phyloP scores from a whole-genome alignment of 2,888 invertebrate species.

The Gari tellinella region DNA sequence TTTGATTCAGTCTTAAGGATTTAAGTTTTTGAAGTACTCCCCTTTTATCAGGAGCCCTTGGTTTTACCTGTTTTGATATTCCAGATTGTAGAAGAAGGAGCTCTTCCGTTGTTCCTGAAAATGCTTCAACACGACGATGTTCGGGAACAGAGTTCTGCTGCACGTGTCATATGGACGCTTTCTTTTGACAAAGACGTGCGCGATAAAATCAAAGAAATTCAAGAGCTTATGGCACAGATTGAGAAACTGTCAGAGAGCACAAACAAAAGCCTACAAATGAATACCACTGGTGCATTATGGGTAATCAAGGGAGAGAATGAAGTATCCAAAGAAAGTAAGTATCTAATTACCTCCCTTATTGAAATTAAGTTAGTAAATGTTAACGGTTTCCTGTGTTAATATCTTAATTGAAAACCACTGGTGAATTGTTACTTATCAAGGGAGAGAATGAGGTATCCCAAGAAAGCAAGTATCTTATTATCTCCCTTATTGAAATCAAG shows the following conservation, averaged over 20 bases:
- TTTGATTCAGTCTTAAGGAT: no score
- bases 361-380: background rate
- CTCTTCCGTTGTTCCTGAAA: constrained; percentile 66
- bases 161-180: constrained; percentile 77
- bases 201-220: constrained; percentile 63
- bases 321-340: constrained; percentile 55
- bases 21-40: no score
- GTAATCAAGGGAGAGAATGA: constrained; percentile 76
- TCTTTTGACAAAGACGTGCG: constrained; percentile 77
- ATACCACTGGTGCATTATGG: constrained; percentile 76
- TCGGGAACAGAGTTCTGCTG: constrained; percentile 72
- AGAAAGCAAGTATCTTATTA: constrained; percentile 41
- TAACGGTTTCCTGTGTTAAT: background rate
- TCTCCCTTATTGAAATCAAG: no score
- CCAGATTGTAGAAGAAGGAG: constrained; percentile 78
- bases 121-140: constrained; percentile 71
- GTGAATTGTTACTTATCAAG: constrained; percentile 77
- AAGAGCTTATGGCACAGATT: constrained; percentile 68
- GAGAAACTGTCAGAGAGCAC: constrained; percentile 69
- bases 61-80: no score
- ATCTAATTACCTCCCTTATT: constrained; percentile 15
- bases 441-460: constrained; percentile 73
- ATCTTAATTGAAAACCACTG: constrained; percentile 68
- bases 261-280: constrained; percentile 70
- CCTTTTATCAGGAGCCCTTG: no score